Evolutionary conservation across 2,888 invertebrate genomes (phyloP).

Genomic region (Elgonia sp.): DNA sequence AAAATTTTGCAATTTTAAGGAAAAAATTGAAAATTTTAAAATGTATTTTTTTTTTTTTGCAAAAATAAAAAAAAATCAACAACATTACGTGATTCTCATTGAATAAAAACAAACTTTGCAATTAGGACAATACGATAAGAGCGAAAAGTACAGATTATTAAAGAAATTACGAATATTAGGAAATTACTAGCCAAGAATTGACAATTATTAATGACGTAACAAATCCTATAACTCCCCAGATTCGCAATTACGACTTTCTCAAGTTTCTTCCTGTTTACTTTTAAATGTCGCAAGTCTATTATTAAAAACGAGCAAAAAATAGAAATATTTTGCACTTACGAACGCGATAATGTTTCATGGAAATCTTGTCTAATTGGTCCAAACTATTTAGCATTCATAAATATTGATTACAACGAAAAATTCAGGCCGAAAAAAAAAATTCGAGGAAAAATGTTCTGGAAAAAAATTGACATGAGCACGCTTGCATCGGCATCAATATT

Average conservation of each 20-base stretch:
- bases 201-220: conserved; percentile 53
- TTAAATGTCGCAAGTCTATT: conserved; percentile 52
- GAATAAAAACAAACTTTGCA: neutral
- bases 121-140: neutral
- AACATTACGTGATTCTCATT: neutral
- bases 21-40: neutral
- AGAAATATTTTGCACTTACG: neutral
- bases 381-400: conserved; percentile 1
- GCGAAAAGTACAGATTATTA: conserved; percentile 14
- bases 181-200: conserved; percentile 42
- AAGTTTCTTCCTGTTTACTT: conserved; percentile 64
- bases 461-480: neutral
- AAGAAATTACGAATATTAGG: conserved; percentile 35
- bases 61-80: neutral
- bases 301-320: conserved; percentile 39
- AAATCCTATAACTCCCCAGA: conserved; percentile 33
- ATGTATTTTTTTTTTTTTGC: neutral
- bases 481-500: neutral
- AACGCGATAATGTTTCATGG: neutral
- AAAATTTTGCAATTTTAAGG: too few species aligned
- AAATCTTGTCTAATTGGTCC: conserved; percentile 1
- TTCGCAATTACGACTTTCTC: conserved; percentile 60
- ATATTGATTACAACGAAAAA: neutral
- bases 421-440: conserved; percentile 18
- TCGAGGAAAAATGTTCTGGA: neutral